Evolutionary conservation across 35 echinoderm and acorn worm genomes (phyloP).

Genomic region (Lytechinus variegatus): DNA sequence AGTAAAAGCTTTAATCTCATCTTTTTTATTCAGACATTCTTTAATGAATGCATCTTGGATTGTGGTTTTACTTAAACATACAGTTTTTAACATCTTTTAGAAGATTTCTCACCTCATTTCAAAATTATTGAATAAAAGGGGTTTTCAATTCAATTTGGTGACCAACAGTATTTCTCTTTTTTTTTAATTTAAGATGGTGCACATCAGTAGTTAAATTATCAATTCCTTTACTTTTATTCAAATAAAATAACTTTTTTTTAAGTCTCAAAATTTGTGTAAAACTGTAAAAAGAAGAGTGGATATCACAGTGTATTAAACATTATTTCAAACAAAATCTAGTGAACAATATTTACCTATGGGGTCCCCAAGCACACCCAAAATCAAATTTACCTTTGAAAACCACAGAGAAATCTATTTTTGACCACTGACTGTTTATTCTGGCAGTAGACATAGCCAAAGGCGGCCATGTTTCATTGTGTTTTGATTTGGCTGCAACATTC

Average conservation of each 20-base stretch:
- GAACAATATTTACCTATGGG: neutral
- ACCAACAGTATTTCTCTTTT: too few species aligned
- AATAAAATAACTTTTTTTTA: too few species aligned
- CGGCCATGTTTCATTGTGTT: neutral
- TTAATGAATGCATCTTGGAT: too few species aligned
- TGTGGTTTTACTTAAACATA: too few species aligned
- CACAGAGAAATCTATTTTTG: conserved; percentile 4
- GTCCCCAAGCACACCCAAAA: neutral
- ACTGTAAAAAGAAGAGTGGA: too few species aligned
- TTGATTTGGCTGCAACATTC: neutral
- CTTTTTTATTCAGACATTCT: neutral
- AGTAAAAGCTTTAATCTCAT: neutral
- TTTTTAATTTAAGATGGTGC: too few species aligned
- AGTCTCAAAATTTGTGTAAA: too few species aligned
- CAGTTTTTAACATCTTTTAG: neutral
- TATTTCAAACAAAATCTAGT: neutral
- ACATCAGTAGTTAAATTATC: too few species aligned
- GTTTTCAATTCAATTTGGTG: too few species aligned
- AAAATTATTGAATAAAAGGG: neutral
- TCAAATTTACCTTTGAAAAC: neutral
- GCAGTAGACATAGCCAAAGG: neutral
- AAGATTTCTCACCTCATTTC: neutral
- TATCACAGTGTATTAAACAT: neutral
- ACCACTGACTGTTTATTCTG: neutral
- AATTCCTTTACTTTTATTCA: too few species aligned